Conservation (phyloP, 2,797 vertebrate genomes). For the Dicrostonyx torquatus region DNA sequence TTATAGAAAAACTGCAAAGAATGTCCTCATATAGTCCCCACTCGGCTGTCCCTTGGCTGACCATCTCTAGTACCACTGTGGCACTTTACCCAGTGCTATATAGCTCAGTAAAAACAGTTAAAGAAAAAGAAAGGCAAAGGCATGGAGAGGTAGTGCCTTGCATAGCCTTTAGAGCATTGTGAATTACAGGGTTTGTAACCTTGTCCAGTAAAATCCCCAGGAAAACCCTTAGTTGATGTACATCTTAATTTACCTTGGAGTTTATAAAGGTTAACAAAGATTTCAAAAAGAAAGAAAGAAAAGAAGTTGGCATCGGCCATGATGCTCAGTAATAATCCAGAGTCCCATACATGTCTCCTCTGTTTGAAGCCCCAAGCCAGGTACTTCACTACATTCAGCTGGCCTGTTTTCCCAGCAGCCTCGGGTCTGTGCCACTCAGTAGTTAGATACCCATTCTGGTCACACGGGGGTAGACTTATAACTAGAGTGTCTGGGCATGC, state of each 20-base stretch:
- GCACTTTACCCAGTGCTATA: background rate
- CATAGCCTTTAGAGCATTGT: background rate
- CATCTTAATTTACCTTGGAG: background rate
- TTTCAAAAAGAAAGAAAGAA: background rate
- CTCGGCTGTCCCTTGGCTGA: fast-evolving
- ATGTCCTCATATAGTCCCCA: fast-evolving
- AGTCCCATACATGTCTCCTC: background rate
- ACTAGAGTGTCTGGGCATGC: fast-evolving
- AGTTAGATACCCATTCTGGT: background rate
- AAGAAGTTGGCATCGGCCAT: fast-evolving
- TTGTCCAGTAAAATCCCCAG: background rate
- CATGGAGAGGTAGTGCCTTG: background rate
- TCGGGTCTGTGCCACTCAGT: background rate
- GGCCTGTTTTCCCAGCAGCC: background rate
- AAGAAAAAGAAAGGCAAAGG: background rate
- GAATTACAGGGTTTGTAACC: background rate
- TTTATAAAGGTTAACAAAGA: background rate
- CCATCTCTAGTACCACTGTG: fast-evolving
- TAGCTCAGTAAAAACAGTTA: no score
- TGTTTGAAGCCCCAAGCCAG: background rate
- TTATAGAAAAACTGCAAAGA: background rate
- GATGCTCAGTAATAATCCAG: fast-evolving
- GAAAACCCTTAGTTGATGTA: background rate
- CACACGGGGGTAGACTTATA: fast-evolving
- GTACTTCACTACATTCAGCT: fast-evolving